Base-by-base conservation (phyloP, 2,113 vertebrate genomes). In the Fregetta grallaria region DNA sequence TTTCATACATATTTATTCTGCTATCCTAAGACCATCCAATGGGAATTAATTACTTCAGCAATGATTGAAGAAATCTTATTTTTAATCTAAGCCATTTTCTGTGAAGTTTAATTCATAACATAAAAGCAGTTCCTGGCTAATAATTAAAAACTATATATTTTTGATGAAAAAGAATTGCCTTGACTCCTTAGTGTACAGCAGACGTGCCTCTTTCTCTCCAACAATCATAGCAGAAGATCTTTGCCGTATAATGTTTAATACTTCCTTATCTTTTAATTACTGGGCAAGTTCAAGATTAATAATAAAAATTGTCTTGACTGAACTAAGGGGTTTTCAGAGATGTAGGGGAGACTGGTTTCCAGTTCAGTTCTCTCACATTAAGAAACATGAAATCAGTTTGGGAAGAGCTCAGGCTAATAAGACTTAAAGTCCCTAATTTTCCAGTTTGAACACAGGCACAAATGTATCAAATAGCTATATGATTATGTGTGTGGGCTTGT, bases 41-140 rank as follows among this genome's bases (percentile, higher is more conserved):
- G 73, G 81, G 93, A 95, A 92, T 87, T 95, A 77, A 84, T 93
- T 88, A 58, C 62, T 92, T 85, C 66, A 82, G 80, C 15, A 75
- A 6, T 50, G 61, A 90, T 34, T 91, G 61, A 95, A 91, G 56
- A 87, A 78, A 77, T 71, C 16, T 67, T 86, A 36, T 59, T 93
- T 95, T 76, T 83, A 77, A 90, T 89, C 53, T 68, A 78, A 94
- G 80, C 25, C 32, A 44, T 82, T 75, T 94, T 95, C 56, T 91
- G 66, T 94, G 89, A 87, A 67, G 56, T 95, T 91, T 84, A 92
- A 91, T 88, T 81, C 65, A n/a, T 68, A 78, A 40, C 13, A 3
- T 77, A 71, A 88, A 58, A 71, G 29, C 15, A 81, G 47, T 68
- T 94, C n/a, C 63, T 88, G 75, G 42, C 30, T 92, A 79, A 76